Conservation (phyloP, 2,888 invertebrate genomes). For the Dyspetes luteomarginatus region DNA sequence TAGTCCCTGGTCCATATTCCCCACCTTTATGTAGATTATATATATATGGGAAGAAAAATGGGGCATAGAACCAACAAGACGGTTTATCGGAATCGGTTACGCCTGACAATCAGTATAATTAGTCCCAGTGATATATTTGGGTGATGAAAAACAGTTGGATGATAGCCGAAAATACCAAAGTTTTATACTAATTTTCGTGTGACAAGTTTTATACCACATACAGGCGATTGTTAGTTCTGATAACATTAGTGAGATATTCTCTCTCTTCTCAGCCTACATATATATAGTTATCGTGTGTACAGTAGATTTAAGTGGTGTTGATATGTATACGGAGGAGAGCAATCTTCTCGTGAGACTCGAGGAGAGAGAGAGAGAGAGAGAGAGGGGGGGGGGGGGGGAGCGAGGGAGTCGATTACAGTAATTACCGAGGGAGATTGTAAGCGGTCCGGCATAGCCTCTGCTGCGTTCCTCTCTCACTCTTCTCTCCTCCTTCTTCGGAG, state of each 20-base stretch:
- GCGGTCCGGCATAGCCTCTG: constrained; percentile 39
- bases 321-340: neutral
- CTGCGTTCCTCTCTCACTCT: constrained; percentile 10
- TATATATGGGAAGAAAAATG: neutral
- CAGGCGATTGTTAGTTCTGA: constrained; percentile 24
- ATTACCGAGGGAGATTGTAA: constrained; percentile 65
- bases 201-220: too few species aligned
- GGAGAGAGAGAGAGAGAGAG: neutral
- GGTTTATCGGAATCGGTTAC: constrained; percentile 37
- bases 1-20: too few species aligned
- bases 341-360: constrained; percentile 31
- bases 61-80: neutral
- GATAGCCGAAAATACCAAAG: too few species aligned
- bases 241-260: constrained; percentile 21
- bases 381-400: too few species aligned
- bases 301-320: neutral
- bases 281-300: neutral
- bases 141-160: constrained; percentile 14
- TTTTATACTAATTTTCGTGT: too few species aligned
- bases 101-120: constrained; percentile 14
- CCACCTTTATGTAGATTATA: neutral
- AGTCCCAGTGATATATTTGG: constrained; percentile 16
- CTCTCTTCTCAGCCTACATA: constrained; percentile 3
- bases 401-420: constrained; percentile 63
- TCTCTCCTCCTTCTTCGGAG: constrained; percentile 7